These are phyloP conservation scores for Andrena haemorrhoa DNA, from an alignment of 2,888 invertebrate species.

Conservation along the genomic window DNA sequence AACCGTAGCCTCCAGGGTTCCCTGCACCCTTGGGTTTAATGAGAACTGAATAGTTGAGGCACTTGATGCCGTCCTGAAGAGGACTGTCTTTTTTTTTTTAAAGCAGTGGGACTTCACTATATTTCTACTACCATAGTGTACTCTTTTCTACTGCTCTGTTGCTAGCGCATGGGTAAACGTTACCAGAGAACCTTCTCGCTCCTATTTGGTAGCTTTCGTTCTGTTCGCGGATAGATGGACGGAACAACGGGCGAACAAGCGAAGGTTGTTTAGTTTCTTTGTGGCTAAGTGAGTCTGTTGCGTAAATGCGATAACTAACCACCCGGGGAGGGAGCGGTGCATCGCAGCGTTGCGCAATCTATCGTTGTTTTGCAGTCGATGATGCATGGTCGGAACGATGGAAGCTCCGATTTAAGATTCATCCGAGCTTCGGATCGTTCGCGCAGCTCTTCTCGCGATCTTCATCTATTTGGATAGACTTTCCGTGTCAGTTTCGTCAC, in stretches of 20 bases:
- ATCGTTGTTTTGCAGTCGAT: neutral
- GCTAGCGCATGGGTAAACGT: constrained; percentile 41
- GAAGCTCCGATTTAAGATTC: neutral
- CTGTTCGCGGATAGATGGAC: constrained; percentile 73
- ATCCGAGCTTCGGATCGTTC: neutral
- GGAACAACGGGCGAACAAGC: constrained; percentile 70
- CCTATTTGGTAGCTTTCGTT: constrained; percentile 65
- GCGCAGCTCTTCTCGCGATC: neutral
- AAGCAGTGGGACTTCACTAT: too few relatives aligned
- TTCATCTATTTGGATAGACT: neutral
- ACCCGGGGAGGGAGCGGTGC: constrained; percentile 59
- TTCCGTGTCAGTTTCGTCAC: neutral
- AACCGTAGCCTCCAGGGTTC: too few relatives aligned
- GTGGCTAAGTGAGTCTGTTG: constrained; percentile 49
- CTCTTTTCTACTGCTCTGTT: constrained; percentile 23
- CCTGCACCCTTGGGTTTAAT: too few relatives aligned
- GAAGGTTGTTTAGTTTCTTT: constrained; percentile 41
- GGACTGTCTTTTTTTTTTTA: neutral
- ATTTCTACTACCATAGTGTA: too few relatives aligned
- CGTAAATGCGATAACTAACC: constrained; percentile 30
- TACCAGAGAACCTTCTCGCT: constrained; percentile 10
- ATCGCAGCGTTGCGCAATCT: constrained; percentile 54
- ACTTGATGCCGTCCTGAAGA: too few relatives aligned
- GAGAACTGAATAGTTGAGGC: too few relatives aligned
- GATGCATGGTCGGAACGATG: neutral